These are phyloP conservation scores for Bolinopsis microptera DNA, from an alignment of 37 sponge, comb jelly and placozoan genomes.

Conservation along the genomic window DNA sequence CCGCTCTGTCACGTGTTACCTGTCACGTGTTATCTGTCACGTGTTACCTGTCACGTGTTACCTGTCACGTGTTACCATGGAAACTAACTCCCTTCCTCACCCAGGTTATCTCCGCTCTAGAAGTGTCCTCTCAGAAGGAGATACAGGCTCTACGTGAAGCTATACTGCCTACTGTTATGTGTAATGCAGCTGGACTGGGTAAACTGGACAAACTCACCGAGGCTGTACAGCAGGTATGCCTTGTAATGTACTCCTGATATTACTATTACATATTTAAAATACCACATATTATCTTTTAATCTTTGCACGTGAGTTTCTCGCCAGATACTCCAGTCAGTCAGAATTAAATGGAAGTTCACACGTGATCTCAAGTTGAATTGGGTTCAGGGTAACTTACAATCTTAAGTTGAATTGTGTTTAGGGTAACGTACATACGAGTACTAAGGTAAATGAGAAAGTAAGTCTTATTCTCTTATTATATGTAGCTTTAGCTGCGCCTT, in stretches of 20 bases:
- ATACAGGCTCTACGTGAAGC: conserved; percentile 69
- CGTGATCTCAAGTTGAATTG: too few species aligned
- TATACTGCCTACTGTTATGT: conserved; percentile 81
- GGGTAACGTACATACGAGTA: too few species aligned
- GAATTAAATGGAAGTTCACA: not conserved
- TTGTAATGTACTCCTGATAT: not conserved
- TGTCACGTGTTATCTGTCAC: too few species aligned
- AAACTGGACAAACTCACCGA: conserved; percentile 66
- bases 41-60: too few species aligned
- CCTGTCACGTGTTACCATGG: too few species aligned
- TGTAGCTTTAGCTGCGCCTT: too few species aligned
- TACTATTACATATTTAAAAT: not conserved
- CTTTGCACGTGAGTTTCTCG: not conserved
- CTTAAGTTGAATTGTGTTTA: too few species aligned
- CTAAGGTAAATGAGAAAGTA: too few species aligned
- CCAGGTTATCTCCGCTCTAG: not conserved
- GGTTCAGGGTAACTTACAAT: too few species aligned
- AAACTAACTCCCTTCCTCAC: too few species aligned
- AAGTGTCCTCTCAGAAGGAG: conserved; percentile 65
- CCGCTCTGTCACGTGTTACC: too few species aligned
- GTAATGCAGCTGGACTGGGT: conserved; percentile 83
- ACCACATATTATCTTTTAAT: not conserved
- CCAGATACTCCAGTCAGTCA: not conserved
- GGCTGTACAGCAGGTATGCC: conserved; percentile 20
- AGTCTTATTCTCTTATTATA: too few species aligned